phyloP scores from a whole-genome alignment of 2,888 invertebrate species.

The Drosophila barbarae region DNA sequence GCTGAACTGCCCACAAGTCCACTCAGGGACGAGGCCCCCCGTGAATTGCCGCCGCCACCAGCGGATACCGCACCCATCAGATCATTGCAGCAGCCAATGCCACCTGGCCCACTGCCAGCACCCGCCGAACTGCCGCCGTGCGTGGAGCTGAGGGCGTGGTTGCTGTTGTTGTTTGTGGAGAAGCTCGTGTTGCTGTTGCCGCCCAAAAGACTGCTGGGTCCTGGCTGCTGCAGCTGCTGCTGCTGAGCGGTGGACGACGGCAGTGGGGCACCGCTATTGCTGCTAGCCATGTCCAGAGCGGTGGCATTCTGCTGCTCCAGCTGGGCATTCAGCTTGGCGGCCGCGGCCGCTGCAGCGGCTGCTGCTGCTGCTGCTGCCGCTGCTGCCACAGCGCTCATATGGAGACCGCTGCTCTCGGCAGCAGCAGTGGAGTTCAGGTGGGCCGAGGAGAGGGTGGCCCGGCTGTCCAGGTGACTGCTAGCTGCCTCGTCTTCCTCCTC shows the following conservation, averaged over 20 bases:
- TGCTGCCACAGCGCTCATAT: conserved; percentile 60
- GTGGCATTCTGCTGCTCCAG: conserved; percentile 52
- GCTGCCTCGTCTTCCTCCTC: conserved; percentile 50
- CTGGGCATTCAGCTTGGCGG: conserved; percentile 62
- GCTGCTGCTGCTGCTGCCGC: conserved; percentile 61
- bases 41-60: conserved; percentile 42
- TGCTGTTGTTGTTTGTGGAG: conserved; percentile 55
- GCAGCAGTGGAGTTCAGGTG: conserved; percentile 49
- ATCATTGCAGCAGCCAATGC: conserved; percentile 21
- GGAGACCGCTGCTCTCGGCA: conserved; percentile 51
- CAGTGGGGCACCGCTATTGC: conserved; percentile 7
- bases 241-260: background rate
- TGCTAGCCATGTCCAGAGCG: conserved; percentile 54
- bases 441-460: conserved; percentile 41
- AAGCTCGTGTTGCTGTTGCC: conserved; percentile 53
- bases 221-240: conserved; percentile 1
- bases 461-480: conserved; percentile 51
- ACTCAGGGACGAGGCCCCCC: conserved; percentile 20
- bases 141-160: conserved; percentile 47
- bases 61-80: conserved; percentile 19
- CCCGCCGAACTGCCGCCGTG: conserved; percentile 27
- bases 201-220: conserved; percentile 45
- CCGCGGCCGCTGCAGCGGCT: conserved; percentile 61
- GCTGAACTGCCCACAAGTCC: conserved; percentile 44
- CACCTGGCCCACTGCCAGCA: conserved; percentile 13